Evolutionary conservation across 2,113 vertebrate genomes (phyloP), one percentile per base, ranked within the genome.

Genomic region (Crotalus tigris): DNA sequence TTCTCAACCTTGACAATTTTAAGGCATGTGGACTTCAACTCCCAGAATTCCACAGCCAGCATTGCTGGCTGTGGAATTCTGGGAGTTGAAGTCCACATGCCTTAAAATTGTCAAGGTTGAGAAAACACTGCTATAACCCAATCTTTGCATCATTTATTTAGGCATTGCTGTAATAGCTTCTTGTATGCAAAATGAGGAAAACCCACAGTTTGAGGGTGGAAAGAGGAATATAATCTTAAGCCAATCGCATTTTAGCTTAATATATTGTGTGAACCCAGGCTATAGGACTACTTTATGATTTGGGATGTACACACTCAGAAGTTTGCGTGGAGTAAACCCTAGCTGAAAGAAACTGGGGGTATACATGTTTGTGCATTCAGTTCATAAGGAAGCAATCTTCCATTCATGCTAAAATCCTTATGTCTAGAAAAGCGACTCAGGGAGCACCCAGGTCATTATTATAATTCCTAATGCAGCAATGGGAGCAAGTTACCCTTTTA

Each of bases 341-440:
- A 39, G 33, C 21, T 81, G 75, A 19, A 81, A 39, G 17, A 39
- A 81, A 44, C 10, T 26, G 12, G 26, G 10, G 61, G 26, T 13
- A 64, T 15, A 81, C 75, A 7, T 21, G 33, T 81, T 81, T 81
- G 33, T 39, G 33, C 17, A 21, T 81, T 44, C 33, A 81, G 89
- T 17, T 90, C 87, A 89, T 26, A 54, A n/a, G 12, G 86, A 87
- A 59, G 44, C 53, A 51, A 26, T 85, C 44, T 59, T 85, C 64
- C 29, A 33, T 59, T 85, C 33, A 24, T 49, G 85, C 49, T 58
- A 55, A 90, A 89, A 85, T 85, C 87, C 64, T 85, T 24, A 58
- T 51, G 54, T 75, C 54, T 69, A 88, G 61, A 81, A 88, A 92
- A 92, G 51, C 33, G 53, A 55, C 87, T 88, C 87, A 89, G 87